Evolutionary conservation across 2,113 vertebrate genomes (phyloP).

Genomic region (Zapornia atra): DNA sequence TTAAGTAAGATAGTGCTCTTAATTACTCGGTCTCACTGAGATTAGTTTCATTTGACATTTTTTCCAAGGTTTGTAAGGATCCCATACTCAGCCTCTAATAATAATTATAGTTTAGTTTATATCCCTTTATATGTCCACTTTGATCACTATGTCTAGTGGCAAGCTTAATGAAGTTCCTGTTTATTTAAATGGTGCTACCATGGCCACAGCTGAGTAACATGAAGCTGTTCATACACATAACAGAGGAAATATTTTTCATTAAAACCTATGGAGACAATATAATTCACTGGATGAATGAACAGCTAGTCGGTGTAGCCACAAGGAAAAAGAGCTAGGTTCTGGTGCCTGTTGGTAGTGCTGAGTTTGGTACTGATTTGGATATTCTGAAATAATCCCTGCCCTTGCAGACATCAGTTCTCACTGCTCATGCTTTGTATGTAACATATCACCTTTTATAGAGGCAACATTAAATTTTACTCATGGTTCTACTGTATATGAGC

Average conservation of each 20-base stretch:
- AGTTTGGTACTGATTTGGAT: neutral
- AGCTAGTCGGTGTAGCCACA: neutral
- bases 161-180: neutral
- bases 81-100: neutral
- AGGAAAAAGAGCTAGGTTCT: neutral
- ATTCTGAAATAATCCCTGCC: neutral
- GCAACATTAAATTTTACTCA: neutral
- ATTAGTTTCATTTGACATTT: neutral
- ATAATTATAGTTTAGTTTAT: neutral
- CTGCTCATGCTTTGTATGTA: neutral
- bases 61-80: neutral
- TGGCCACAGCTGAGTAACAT: neutral
- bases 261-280: neutral
- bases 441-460: neutral
- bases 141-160: neutral
- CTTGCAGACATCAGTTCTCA: neutral
- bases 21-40: neutral
- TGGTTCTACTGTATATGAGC: neutral
- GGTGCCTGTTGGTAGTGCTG: neutral
- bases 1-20: neutral
- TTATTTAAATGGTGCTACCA: neutral
- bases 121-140: neutral
- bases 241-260: neutral
- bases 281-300: neutral
- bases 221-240: neutral